Base-by-base conservation (phyloP, 1,140 invertebrate species). In the Diabrotica undecimpunctata region DNA sequence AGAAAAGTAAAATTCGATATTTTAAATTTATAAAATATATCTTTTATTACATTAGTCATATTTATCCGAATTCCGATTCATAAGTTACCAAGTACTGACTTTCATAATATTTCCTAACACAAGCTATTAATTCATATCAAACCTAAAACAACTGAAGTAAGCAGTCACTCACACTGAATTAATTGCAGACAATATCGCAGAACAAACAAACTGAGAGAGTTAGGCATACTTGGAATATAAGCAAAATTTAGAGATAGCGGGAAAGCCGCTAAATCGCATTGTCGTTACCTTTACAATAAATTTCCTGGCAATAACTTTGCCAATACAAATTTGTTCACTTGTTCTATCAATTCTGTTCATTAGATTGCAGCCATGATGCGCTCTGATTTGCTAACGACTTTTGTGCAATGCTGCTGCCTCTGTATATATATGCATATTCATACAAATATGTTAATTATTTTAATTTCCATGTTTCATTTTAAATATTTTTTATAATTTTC, bases 261-360 rank as follows among this genome's bases (percentile, higher is more conserved):
- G 41, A 46, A n/a, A 46, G 41, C 8, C 41, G n/a, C 41, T 8
- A 8, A n/a, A 46, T 46, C n/a, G 41, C n/a, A 46, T 46, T 46
- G 41, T 46, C 41, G 41, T 10, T 46, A 6, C 41, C 41, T 46
- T 46, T 46, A 46, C 41, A 46, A 46, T 46, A 46, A 46, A 46
- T n/a, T 46, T 46, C 41, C 41, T 46, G 41, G 41, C 41, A 46
- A 46, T 46, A 46, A 46, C 41, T 46, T 46, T 46, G 41, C 41
- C 41, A 46, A 46, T 46, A 46, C 41, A 46, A 46, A 46, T 46
- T 46, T 46, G 41, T 46, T 46, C 41, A 46, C 41, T 46, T 46
- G n/a, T 46, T 46, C 41, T 46, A 6, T 46, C 41, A 46, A 46
- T 46, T n/a, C 41, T 10, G 8, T 46, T 46, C n/a, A n/a, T 46